phyloP scores from a whole-genome alignment of 2,113 vertebrate species.

The Pongo abelii region DNA sequence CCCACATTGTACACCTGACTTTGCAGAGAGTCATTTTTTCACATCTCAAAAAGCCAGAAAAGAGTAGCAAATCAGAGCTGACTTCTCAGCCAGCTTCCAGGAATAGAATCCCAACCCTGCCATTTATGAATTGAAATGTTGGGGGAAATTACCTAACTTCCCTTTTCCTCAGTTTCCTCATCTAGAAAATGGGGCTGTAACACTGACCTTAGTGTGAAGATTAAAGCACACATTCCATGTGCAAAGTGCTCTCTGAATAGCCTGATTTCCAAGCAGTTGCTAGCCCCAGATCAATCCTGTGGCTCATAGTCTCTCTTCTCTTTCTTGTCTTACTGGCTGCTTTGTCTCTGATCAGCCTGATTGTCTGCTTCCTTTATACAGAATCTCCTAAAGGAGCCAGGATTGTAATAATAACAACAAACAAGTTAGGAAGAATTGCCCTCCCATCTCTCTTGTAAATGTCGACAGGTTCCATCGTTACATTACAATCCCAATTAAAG shows the following conservation, averaged over 20 bases:
- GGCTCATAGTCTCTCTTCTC: not conserved
- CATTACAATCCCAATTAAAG: conserved; percentile 71
- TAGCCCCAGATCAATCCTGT: too few relatives aligned
- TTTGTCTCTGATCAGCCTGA: conserved; percentile 12
- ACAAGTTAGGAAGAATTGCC: conserved; percentile 71
- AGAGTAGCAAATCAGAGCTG: not conserved
- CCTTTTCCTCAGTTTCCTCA: not conserved
- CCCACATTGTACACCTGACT: too few relatives aligned
- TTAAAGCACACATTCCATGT: not conserved
- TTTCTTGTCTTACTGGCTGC: not conserved
- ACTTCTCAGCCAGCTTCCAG: not conserved
- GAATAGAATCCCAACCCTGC: not conserved
- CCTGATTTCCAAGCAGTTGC: not conserved
- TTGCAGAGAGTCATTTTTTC: not conserved
- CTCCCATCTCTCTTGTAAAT: conserved; percentile 75
- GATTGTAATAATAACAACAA: conserved; percentile 61
- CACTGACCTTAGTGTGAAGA: not conserved
- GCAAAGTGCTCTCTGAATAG: not conserved
- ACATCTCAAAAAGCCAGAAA: not conserved
- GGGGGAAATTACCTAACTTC: not conserved
- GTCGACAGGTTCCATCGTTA: conserved; percentile 71
- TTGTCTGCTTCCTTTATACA: not conserved
- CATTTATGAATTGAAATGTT: not conserved
- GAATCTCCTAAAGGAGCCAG: conserved; percentile 56
- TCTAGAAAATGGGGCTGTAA: not conserved